These are phyloP conservation scores for Dicerorhinus sumatrensis DNA, from an alignment of 2,113 vertebrate species.

Conservation along the genomic window DNA sequence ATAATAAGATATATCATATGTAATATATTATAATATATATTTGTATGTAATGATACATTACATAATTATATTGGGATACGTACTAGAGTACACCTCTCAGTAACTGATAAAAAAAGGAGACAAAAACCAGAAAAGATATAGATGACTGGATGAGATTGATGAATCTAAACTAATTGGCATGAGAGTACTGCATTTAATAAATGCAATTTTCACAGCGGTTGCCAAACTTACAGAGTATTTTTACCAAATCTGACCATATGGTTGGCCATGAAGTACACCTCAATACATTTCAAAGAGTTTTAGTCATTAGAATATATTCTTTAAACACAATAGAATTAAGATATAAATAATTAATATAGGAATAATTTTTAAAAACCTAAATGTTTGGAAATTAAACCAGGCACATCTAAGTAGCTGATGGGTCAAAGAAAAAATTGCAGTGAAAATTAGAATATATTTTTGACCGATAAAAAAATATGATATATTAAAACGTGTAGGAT, in stretches of 20 bases:
- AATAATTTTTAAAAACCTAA: background rate
- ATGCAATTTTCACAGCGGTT: background rate
- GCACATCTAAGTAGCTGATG: background rate
- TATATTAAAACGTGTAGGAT: background rate
- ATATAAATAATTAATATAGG: background rate
- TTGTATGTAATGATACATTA: background rate
- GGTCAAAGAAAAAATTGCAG: background rate
- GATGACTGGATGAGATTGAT: background rate
- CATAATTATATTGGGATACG: background rate
- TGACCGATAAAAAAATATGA: background rate
- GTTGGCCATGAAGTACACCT: background rate
- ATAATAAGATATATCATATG: background rate
- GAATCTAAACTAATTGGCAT: background rate
- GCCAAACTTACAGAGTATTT: background rate
- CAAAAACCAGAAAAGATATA: background rate
- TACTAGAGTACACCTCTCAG: background rate
- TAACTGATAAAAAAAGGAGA: background rate
- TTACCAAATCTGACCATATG: background rate
- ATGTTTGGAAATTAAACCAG: background rate
- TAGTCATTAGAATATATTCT: background rate
- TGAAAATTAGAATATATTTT: conserved; percentile 8
- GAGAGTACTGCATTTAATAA: background rate
- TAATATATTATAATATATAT: background rate
- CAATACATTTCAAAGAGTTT: background rate
- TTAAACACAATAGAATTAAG: background rate